These are phyloP conservation scores for Epizoanthus rinbou DNA, from an alignment of 92 coral and sea anemone species.

Conservation along the genomic window DNA sequence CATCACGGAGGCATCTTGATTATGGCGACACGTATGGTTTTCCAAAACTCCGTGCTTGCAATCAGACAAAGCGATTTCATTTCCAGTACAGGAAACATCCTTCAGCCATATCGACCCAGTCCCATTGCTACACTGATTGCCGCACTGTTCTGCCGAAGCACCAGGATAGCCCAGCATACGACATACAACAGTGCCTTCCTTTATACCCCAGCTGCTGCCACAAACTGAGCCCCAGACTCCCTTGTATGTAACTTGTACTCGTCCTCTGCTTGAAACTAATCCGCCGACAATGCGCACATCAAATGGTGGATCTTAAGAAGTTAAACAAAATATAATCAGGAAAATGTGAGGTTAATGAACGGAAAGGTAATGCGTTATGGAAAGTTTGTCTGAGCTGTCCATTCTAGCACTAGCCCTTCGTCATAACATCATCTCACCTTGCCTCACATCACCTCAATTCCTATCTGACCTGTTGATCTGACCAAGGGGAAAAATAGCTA, in stretches of 20 bases:
- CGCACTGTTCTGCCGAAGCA: not conserved
- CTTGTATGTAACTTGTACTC: constrained; percentile 3
- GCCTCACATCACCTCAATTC: too few relatives aligned
- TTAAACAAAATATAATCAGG: not conserved
- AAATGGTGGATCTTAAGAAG: constrained; percentile 11
- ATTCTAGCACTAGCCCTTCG: too few relatives aligned
- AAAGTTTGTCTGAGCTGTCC: too few relatives aligned
- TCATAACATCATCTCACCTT: too few relatives aligned
- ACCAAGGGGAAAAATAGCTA: too few relatives aligned
- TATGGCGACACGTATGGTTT: not conserved
- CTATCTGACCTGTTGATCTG: too few relatives aligned
- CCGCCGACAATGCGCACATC: constrained; percentile 17
- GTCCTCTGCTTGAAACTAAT: constrained; percentile 10
- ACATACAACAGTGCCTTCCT: not conserved
- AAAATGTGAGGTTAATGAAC: too few relatives aligned
- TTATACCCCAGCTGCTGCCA: not conserved
- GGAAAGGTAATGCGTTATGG: too few relatives aligned
- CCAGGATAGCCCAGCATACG: constrained; percentile 1
- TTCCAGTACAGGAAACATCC: constrained; percentile 4
- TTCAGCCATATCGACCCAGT: not conserved
- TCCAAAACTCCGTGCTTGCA: not conserved
- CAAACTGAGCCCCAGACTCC: constrained; percentile 28
- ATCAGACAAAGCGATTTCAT: not conserved
- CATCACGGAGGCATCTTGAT: not conserved
- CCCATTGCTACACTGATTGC: not conserved